Evolutionary conservation across 92 coral and sea anemone genomes (phyloP), one percentile per base, ranked within the genome.

Genomic region (Pocillopora grandis): DNA sequence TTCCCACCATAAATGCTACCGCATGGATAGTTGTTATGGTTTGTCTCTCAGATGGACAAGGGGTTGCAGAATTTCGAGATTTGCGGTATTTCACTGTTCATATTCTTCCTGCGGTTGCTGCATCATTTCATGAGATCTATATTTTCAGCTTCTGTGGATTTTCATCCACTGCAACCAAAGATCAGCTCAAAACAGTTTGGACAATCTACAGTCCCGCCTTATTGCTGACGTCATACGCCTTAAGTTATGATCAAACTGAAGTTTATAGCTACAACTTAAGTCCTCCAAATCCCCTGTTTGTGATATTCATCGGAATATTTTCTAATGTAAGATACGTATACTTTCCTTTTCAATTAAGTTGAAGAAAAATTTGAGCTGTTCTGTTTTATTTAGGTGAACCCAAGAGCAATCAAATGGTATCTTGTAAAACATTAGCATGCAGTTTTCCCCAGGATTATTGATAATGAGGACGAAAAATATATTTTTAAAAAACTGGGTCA

Each of bases 71-170:
- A 57, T 83, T 74, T 23, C 75, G 49, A 42, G 87, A 74, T 60
- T 31, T 63, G 1, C 49, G 61, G 17, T 83, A 75, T 27, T 83
- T 83, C 63, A 49, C 62, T 27, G 69, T 83, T 63, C 87, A 75
- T 42, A 62, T 83, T 20, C 87, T 83, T 74, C 87, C 80, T 63
- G 17, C 63, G 13, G 17, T 62, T 63, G 80, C 64, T 63, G 71
- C 80, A 61, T 83, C 80, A 49, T 58, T 74, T 48, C 80, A 74
- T 37, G 87, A 75, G 79, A 61, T 83, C 19, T 83, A 48, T 37
- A 75, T 63, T 74, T 52, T 58, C 63, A 61, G 17, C 37, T 67
- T 55, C 10, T 52, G 64, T 33, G 73, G 31, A 12, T 64, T 20
- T 27, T 19, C 27, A n/a, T 31, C 81, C 2, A 48, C 82, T 56